Evolutionary conservation across 64 coral and sea anemone genomes (phyloP).

Genomic region (Stichodactyla mertensii): DNA sequence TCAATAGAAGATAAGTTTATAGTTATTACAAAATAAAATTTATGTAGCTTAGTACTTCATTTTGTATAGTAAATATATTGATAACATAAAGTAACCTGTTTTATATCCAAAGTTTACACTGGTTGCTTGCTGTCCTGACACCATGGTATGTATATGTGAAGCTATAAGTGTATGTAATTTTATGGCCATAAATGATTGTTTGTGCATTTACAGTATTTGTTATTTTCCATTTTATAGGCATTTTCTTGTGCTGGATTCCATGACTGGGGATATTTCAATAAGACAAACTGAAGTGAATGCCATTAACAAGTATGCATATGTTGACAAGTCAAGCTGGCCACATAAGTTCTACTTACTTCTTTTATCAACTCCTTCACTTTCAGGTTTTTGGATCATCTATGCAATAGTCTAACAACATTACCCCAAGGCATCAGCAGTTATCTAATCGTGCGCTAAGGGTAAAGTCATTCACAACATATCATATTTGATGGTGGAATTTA

Average conservation of each 20-base stretch:
- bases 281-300: constrained; percentile 3
- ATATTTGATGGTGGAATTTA: neutral
- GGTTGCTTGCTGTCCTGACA: constrained; percentile 38
- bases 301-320: constrained; percentile 10
- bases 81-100: neutral
- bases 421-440: constrained; percentile 1
- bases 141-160: constrained; percentile 32
- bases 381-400: constrained; percentile 12
- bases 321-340: neutral
- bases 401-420: neutral
- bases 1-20: constrained; percentile 37
- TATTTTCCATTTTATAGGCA: neutral
- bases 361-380: neutral
- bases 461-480: neutral
- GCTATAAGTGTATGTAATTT: neutral
- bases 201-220: constrained; percentile 3
- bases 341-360: neutral
- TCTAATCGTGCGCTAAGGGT: neutral
- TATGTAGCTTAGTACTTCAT: neutral
- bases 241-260: neutral
- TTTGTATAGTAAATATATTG: neutral
- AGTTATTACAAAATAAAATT: neutral
- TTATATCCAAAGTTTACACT: constrained; percentile 32
- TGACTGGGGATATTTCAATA: constrained; percentile 5
- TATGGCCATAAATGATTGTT: neutral